Conservation (phyloP, 2,888 invertebrate species). For the Temnothorax unifasciatus region DNA sequence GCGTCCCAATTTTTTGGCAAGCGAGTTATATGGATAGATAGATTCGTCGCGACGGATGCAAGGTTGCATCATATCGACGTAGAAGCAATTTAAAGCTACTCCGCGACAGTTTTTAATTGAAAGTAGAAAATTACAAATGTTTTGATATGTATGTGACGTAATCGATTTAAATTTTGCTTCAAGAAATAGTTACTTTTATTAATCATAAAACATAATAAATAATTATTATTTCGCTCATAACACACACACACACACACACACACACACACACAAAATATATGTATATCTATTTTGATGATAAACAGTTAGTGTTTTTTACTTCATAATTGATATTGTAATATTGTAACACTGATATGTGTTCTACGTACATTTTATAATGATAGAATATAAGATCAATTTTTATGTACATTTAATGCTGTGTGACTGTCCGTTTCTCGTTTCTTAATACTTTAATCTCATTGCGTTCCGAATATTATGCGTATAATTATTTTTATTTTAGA, state of each 20-base stretch:
- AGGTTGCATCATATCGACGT: conserved; percentile 19
- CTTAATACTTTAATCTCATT: not conserved
- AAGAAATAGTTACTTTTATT: not conserved
- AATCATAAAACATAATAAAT: not conserved
- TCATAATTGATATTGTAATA: not conserved
- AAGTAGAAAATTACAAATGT: conserved; percentile 9
- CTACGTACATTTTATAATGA: not conserved
- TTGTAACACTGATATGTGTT: not conserved
- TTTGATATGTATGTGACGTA: not conserved
- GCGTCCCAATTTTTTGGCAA: conserved; percentile 35
- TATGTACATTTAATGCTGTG: not conserved
- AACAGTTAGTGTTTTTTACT: no score
- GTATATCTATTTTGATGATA: no score
- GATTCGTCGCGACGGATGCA: not conserved
- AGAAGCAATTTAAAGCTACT: conserved; percentile 31
- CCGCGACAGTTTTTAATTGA: conserved; percentile 25
- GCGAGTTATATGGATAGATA: conserved; percentile 8
- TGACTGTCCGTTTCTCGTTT: not conserved
- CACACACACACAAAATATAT: no score
- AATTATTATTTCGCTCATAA: no score
- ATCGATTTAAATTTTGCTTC: not conserved
- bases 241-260: no score
- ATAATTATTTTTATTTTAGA: not conserved
- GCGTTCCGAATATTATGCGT: not conserved
- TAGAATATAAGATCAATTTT: not conserved